These are phyloP conservation scores for Chiroxiphia lanceolata DNA, from an alignment of 2,797 vertebrate species.

Conservation along the genomic window DNA sequence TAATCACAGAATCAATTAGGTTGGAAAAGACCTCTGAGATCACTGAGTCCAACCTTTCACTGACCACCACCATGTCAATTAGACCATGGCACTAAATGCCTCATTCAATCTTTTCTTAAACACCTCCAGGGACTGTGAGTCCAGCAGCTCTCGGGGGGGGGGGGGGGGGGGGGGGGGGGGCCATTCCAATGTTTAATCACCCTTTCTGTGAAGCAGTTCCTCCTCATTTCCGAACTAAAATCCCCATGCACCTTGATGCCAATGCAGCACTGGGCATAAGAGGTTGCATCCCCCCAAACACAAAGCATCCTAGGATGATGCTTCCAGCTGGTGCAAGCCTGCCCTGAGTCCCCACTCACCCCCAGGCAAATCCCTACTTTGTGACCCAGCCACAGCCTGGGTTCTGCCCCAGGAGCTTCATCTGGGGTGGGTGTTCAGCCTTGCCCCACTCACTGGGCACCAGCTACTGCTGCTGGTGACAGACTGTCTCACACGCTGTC, in stretches of 20 bases:
- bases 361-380: neutral
- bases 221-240: neutral
- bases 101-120: neutral
- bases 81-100: neutral
- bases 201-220: neutral
- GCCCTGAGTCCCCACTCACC: neutral
- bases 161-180: neutral
- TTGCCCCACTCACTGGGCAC: rapidly evolving
- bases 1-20: neutral
- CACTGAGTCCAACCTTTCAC: neutral
- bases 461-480: slow-evolving; percentile 1
- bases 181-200: neutral
- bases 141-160: neutral
- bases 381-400: neutral
- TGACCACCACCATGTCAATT: neutral
- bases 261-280: rapidly evolving
- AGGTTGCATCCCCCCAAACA: neutral
- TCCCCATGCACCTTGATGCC: neutral
- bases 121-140: neutral
- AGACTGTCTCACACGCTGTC: neutral
- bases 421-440: neutral
- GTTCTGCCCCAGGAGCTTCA: neutral
- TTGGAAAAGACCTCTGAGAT: neutral
- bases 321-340: neutral
- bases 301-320: neutral